A percentile compares a stretch with the other conserved stretches of the same genome.
phyloP scores from a whole-genome alignment of 2,888 invertebrate genomes.

The Sabellastarte sp. region DNA sequence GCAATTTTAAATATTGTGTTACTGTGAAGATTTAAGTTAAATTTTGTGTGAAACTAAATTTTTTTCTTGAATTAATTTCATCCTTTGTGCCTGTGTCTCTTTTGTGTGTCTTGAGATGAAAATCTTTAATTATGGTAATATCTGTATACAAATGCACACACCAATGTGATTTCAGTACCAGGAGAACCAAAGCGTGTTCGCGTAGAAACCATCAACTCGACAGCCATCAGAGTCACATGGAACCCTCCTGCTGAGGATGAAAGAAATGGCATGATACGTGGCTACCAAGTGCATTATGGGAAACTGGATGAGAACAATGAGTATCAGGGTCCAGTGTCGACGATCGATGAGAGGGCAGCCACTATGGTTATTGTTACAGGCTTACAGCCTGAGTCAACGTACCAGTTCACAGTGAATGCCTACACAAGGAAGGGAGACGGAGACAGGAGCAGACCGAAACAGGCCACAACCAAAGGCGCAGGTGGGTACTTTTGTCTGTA shows the following conservation, averaged over 20 bases:
- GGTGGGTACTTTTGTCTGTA: too few species aligned
- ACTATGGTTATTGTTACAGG: constrained; percentile 71
- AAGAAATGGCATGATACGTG: constrained; percentile 91
- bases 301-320: constrained; percentile 20
- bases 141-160: too few species aligned
- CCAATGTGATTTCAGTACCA: constrained; percentile 87
- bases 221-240: constrained; percentile 93
- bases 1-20: too few species aligned
- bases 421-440: constrained; percentile 96
- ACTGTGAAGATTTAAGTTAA: too few species aligned
- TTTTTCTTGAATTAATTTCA: too few species aligned
- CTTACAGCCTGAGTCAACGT: constrained; percentile 91
- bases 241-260: constrained; percentile 87
- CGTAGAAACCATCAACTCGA: constrained; percentile 86
- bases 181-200: constrained; percentile 93
- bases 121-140: too few species aligned
- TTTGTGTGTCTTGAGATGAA: too few species aligned
- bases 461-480: constrained; percentile 71
- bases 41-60: too few species aligned
- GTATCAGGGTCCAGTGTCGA: constrained; percentile 21
- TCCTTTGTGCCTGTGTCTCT: too few species aligned
- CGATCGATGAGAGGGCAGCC: neutral
- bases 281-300: constrained; percentile 82
- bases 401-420: constrained; percentile 85
- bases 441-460: constrained; percentile 75